phyloP scores from a whole-genome alignment of 1,140 invertebrate genomes.

The Drosophila watanabei region DNA sequence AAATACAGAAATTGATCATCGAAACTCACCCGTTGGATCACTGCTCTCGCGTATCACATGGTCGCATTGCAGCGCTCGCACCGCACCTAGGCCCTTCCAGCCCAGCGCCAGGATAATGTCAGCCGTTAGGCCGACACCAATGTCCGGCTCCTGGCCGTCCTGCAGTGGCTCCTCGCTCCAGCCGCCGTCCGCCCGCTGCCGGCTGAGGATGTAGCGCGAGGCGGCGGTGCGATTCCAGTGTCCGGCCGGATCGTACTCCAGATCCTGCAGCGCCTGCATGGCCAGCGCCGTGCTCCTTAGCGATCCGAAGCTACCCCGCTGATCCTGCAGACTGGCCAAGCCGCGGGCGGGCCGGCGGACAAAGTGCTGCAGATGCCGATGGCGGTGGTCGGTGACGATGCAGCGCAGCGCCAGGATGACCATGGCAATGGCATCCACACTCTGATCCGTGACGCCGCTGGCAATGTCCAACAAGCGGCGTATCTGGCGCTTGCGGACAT shows the following conservation, averaged over 20 bases:
- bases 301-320: conserved; percentile 93
- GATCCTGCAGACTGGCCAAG: conserved; percentile 91
- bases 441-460: conserved; percentile 91
- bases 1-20: too few relatives aligned
- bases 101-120: conserved; percentile 91
- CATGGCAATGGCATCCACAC: conserved; percentile 94
- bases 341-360: conserved; percentile 90
- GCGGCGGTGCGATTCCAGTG: conserved; percentile 92
- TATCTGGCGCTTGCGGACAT: conserved; percentile 92
- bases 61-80: conserved; percentile 90
- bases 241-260: conserved; percentile 88
- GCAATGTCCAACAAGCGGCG: conserved; percentile 91
- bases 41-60: conserved; percentile 86
- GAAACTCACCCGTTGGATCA: conserved; percentile 72
- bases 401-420: conserved; percentile 93
- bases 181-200: conserved; percentile 91
- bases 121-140: conserved; percentile 89
- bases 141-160: conserved; percentile 85
- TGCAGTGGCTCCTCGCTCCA: conserved; percentile 88
- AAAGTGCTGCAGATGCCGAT: conserved; percentile 92
- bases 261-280: conserved; percentile 91
- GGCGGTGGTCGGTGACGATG: conserved; percentile 93
- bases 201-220: conserved; percentile 89
- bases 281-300: conserved; percentile 92
- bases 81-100: conserved; percentile 89